Evolutionary conservation across 2,797 vertebrate genomes (phyloP).

Genomic region (Enoplosus armatus): DNA sequence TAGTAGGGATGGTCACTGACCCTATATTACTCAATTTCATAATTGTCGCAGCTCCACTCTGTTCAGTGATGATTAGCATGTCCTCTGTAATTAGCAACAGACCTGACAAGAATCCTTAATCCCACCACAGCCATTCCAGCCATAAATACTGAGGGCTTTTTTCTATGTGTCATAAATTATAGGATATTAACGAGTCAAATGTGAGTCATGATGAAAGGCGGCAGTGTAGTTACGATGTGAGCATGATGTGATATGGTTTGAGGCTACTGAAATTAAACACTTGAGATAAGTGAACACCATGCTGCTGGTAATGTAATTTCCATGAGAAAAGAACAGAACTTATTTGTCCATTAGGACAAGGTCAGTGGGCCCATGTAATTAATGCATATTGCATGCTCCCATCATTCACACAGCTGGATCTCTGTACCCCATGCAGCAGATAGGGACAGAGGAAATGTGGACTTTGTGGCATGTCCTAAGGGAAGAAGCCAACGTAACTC

Average conservation of each 20-base stretch:
- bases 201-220: conserved; percentile 46
- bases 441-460: conserved; percentile 29
- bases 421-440: conserved; percentile 24
- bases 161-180: conserved; percentile 53
- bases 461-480: conserved; percentile 44
- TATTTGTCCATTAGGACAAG: conserved; percentile 49
- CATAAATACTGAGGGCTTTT: conserved; percentile 34
- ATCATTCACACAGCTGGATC: conserved; percentile 44
- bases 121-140: conserved; percentile 27
- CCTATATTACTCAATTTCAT: conserved; percentile 53
- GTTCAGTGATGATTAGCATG: conserved; percentile 63
- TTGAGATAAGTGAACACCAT: conserved; percentile 31
- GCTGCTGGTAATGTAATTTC: conserved; percentile 42
- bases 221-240: conserved; percentile 27
- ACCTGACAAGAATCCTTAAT: conserved; percentile 67
- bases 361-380: conserved; percentile 52
- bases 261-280: conserved; percentile 39
- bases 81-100: conserved; percentile 66
- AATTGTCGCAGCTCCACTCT: conserved; percentile 51
- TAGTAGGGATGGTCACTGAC: conserved; percentile 45
- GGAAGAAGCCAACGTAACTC: conserved; percentile 30
- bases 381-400: conserved; percentile 27
- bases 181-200: conserved; percentile 52
- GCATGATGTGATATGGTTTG: conserved; percentile 29
- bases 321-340: conserved; percentile 26